Percentiles rank a stretch among this genome's conserved stretches.
Evolutionary conservation across 1,140 invertebrate genomes (phyloP).

Genomic region (Caenorhabditis inopinata): DNA sequence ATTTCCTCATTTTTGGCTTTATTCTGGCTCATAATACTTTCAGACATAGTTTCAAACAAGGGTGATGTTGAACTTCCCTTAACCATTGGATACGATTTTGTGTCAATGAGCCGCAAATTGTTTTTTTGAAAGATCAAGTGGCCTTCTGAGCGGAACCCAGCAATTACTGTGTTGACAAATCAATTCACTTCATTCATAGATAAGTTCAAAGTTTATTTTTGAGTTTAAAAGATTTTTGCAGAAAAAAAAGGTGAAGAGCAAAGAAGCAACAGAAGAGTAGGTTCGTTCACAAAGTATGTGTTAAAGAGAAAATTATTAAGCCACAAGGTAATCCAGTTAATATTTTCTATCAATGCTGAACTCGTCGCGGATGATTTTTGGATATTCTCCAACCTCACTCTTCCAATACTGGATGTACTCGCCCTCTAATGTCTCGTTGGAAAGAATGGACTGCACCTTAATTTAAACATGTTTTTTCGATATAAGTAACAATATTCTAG

Average conservation of each 20-base stretch:
- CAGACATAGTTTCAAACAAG: too few species aligned
- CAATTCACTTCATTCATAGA: constrained; percentile 6
- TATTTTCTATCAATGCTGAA: constrained; percentile 22
- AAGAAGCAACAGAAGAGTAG: constrained; percentile 28
- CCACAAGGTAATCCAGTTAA: not conserved
- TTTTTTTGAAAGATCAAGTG: constrained; percentile 4
- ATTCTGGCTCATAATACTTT: too few species aligned
- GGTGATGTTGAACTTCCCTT: too few species aligned
- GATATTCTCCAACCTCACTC: not conserved
- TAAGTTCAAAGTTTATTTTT: constrained; percentile 23
- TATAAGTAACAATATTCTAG: not conserved
- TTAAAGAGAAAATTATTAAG: too few species aligned
- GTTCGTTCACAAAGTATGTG: too few species aligned
- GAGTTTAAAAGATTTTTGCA: constrained; percentile 5
- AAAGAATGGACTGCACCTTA: constrained; percentile 29
- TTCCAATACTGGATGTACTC: constrained; percentile 21
- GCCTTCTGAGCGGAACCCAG: not conserved
- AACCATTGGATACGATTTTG: not conserved
- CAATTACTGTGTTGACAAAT: constrained; percentile 10
- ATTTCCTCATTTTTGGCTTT: not conserved
- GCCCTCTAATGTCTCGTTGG: constrained; percentile 10
- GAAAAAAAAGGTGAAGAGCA: not conserved
- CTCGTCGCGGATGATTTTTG: constrained; percentile 26
- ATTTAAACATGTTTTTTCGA: not conserved
- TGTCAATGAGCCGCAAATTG: not conserved